A percentile compares a stretch with the other conserved stretches of the same genome.
phyloP scores from a whole-genome alignment of 2,113 vertebrate species.

The Ibidorhyncha struthersii region DNA sequence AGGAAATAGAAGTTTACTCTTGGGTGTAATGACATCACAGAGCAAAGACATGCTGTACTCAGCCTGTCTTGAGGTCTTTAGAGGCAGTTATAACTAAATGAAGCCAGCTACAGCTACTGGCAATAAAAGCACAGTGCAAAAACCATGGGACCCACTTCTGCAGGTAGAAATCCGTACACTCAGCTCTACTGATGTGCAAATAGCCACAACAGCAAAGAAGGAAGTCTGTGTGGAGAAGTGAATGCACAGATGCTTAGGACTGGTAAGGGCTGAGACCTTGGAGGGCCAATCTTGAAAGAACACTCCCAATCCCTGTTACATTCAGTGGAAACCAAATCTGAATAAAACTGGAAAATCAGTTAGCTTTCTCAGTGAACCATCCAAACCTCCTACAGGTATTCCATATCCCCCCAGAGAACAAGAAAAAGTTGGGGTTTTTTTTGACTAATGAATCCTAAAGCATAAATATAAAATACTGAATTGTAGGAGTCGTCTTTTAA shows the following conservation, averaged over 20 bases:
- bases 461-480: not conserved
- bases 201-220: not conserved
- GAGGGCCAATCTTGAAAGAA: not conserved
- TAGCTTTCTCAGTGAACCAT: not conserved
- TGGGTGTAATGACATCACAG: not conserved
- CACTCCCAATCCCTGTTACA: not conserved
- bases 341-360: not conserved
- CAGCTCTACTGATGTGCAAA: not conserved
- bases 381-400: not conserved
- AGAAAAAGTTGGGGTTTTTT: not conserved
- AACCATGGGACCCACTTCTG: not conserved
- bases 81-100: not conserved
- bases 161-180: not conserved
- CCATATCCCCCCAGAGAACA: not conserved
- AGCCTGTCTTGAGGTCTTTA: not conserved
- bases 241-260: not conserved
- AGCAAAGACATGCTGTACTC: rapidly evolving
- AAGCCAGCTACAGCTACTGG: not conserved
- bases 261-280: not conserved
- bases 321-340: not conserved
- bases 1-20: not conserved
- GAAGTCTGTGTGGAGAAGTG: not conserved
- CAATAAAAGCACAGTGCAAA: not conserved
- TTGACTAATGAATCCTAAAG: not conserved
- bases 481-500: not conserved